Conservation (phyloP, 1,140 invertebrate genomes). For the Drepana arcuata region DNA sequence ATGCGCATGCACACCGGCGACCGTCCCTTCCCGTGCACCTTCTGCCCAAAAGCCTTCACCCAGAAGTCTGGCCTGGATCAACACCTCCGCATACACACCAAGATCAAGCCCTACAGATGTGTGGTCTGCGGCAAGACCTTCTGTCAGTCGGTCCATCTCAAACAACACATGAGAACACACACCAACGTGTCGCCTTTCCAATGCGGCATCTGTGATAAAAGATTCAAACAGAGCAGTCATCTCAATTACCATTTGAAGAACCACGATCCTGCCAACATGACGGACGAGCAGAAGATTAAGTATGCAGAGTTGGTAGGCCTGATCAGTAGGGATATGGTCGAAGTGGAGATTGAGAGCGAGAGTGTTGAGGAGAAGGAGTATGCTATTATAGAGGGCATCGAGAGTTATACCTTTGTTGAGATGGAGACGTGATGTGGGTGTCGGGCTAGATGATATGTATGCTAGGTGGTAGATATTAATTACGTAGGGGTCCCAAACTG, state of each 20-base stretch:
- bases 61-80: slow-evolving; percentile 78
- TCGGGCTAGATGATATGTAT: too few species aligned
- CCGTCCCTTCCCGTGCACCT: slow-evolving; percentile 87
- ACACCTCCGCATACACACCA: slow-evolving; percentile 79
- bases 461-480: too few species aligned
- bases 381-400: too few species aligned
- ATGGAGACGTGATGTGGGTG: too few species aligned
- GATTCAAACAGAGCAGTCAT: slow-evolving; percentile 65
- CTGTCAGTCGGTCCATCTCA: slow-evolving; percentile 60
- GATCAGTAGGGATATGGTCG: background rate
- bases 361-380: too few species aligned
- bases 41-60: slow-evolving; percentile 89
- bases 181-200: slow-evolving; percentile 83
- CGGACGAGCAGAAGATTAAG: background rate
- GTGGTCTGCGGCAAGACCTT: slow-evolving; percentile 79
- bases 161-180: slow-evolving; percentile 64
- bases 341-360: too few species aligned
- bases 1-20: slow-evolving; percentile 75
- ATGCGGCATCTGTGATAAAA: slow-evolving; percentile 75
- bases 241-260: slow-evolving; percentile 60
- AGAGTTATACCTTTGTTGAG: too few species aligned
- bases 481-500: too few species aligned
- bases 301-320: background rate
- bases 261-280: slow-evolving; percentile 16
- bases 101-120: slow-evolving; percentile 76